Evolutionary conservation across 1,140 invertebrate genomes (phyloP), one percentile per base, ranked within the genome.

Genomic region (Drosophila obscura): DNA sequence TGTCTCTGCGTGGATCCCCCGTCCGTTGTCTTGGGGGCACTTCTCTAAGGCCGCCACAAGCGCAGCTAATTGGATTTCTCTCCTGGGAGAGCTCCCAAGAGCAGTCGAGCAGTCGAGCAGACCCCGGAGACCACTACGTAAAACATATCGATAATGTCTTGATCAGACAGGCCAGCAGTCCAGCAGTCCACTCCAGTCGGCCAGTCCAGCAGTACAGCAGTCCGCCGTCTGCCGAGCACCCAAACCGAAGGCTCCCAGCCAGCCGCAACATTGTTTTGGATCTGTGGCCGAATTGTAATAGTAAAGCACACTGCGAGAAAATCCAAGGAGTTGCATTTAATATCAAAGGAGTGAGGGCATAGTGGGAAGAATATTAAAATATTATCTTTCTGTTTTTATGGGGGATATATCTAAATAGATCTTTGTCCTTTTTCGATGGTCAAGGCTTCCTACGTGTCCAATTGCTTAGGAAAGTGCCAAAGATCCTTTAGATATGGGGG

Each of bases 101-200:
- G 22, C 52, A 15, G 60, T 8, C 60, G 35, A 31, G 22, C 52
- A 15, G 60, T 8, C 60, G 49, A 5, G 16, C 35, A 45, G 22
- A 35, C 44, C 26, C 11, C 24, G 24, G 45, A 55, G 28, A 39
- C 66, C 66, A 82, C 83, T 88, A 76, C 84, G 83, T 83, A 87
- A 88, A 88, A 88, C 83, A 89, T 87, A 87, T 88, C 84, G 84
- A 88, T 88, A 88, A 88, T 88, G 83, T 88, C 83, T 88, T 88
- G 83, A 88, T 88, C 83, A 88, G 83, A 87, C 83, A 88, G 83
- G 83, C 83, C 64, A 69, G 57, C 56, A 41, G 41, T 39, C 35
- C 35, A 11, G 4, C 11, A 13, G 69, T 77, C 63, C 55, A 46
- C 50, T 55, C 61, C 41, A 56, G 51, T 28, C 2, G 2, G 31